Evolutionary conservation across 2,113 vertebrate species (phyloP), one percentile per base, ranked within the genome.

Genomic region (Phodopus roborovskii): DNA sequence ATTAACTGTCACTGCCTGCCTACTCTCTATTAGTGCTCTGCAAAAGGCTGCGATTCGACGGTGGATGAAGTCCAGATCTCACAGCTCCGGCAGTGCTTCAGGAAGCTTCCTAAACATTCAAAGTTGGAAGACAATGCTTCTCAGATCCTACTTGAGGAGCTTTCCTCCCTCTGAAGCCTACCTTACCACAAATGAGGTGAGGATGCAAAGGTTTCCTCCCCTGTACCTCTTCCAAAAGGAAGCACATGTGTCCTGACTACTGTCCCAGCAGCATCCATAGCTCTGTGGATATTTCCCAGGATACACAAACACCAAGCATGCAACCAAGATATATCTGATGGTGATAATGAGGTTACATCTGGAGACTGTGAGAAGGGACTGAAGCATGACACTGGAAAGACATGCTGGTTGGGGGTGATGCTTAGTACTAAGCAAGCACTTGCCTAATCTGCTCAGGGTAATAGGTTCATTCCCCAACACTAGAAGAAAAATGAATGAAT

Each of bases 301-400:
- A 88, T 33, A 39, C 5, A 22, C 26, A 7, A 70, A 16, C 56
- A 62, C 90, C 42, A 88, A 3, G 5, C 73, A 30, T n/a, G 30
- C 12, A 90, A 39, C 30, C 58, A 58, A 33, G 36, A 95, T 82
- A 24, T n/a, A 83, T 13, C 11, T 33, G 26, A 66, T 79, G 22
- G 68, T 45, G 26, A 56, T 28, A 39, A 60, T 62, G 9, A 87
- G 5, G 71, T n/a, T 33, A 19, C 42, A 58, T n/a, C 42, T 79
- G 89, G 58, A 24, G 91, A 73, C 7, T 64, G 28, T 64, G 48
- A 68, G 39, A n/a, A 77, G 36, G 42, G 28, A 9, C 33, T 39
- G 22, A 92, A 24, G 22, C 62, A 30, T 92, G 77, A 74, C 56
- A 45, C 75, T 68, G 89, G 62, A 86, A 86, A 95, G 73, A 39